A percentile compares a stretch with the other conserved stretches of the same genome.
Evolutionary conservation across 2,797 vertebrate genomes (phyloP).

Genomic region (Rhadinocentrus ornatus): DNA sequence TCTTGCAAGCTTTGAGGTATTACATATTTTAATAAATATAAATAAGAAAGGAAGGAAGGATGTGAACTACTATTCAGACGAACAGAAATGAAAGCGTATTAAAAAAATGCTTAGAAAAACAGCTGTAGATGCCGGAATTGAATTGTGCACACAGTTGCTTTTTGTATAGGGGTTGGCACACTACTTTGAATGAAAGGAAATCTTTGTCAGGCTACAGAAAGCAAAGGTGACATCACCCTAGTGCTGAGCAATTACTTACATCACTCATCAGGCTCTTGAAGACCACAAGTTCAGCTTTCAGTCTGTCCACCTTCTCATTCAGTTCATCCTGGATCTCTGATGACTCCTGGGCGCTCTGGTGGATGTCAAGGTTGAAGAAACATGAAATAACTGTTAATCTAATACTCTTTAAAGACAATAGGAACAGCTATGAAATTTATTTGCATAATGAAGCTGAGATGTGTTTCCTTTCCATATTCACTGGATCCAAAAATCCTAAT

Average conservation of each 20-base stretch:
- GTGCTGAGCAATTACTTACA: constrained; percentile 83
- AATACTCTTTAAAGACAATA: not conserved
- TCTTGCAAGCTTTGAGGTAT: constrained; percentile 40
- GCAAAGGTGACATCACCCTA: constrained; percentile 12
- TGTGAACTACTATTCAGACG: constrained; percentile 16
- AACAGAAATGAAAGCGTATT: constrained; percentile 23
- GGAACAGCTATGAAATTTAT: not conserved
- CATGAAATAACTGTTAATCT: no score
- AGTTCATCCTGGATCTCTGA: constrained; percentile 91
- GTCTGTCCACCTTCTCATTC: constrained; percentile 92
- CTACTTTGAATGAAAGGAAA: not conserved
- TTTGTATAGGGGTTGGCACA: constrained; percentile 3
- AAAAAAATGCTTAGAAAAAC: constrained; percentile 23
- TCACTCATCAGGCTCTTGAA: constrained; percentile 98
- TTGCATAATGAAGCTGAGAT: not conserved
- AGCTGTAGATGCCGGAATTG: not conserved
- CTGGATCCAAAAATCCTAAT: constrained; percentile 22
- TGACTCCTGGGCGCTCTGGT: constrained; percentile 89
- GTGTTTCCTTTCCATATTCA: constrained; percentile 2
- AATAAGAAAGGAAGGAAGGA: constrained; percentile 46
- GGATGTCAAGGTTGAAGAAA: constrained; percentile 27
- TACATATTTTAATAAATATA: constrained; percentile 35
- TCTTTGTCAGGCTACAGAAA: constrained; percentile 7
- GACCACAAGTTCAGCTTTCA: constrained; percentile 96
- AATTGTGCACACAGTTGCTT: constrained; percentile 3